These are phyloP conservation scores for Xenopus laevis DNA, from an alignment of 2,113 vertebrate genomes.

Conservation along the genomic window DNA sequence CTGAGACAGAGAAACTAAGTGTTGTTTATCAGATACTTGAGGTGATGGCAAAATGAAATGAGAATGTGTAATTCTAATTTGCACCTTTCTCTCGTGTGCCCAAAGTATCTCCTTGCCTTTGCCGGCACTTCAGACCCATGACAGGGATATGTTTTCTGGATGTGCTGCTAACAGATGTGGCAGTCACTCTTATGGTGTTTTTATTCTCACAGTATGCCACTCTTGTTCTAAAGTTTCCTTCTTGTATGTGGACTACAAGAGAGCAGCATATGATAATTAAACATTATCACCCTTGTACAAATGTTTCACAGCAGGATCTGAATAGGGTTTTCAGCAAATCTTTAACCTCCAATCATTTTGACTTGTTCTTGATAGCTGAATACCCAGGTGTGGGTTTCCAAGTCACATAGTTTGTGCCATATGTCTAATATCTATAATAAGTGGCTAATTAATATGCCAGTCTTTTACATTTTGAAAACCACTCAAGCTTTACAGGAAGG, in stretches of 20 bases:
- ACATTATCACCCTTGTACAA: background rate
- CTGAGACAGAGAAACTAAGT: slow-evolving; percentile 20
- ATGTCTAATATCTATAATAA: slow-evolving; percentile 45
- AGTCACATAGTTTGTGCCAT: background rate
- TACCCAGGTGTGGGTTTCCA: background rate
- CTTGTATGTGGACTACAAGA: background rate
- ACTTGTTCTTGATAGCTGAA: slow-evolving; percentile 15
- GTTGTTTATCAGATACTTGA: slow-evolving; percentile 58
- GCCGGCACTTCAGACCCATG: slow-evolving; percentile 52
- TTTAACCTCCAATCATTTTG: background rate
- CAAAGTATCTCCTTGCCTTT: slow-evolving; percentile 49
- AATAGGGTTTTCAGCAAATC: background rate
- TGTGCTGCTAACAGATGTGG: slow-evolving; percentile 49
- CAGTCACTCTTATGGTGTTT: slow-evolving; percentile 21
- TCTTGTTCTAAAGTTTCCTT: slow-evolving; percentile 33
- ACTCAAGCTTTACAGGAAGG: background rate
- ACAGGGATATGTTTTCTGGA: slow-evolving; percentile 47
- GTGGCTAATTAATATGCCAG: slow-evolving; percentile 16
- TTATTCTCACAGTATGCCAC: slow-evolving; percentile 27
- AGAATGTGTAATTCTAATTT: slow-evolving; percentile 64
- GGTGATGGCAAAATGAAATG: slow-evolving; percentile 55
- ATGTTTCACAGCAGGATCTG: slow-evolving; percentile 4
- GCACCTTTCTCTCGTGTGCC: slow-evolving; percentile 57
- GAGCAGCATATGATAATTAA: slow-evolving; percentile 15
- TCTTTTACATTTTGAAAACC: slow-evolving; percentile 6